Evolutionary conservation across 2,888 invertebrate genomes (phyloP), one percentile per base, ranked within the genome.

Genomic region (Odontocerum albicorne): DNA sequence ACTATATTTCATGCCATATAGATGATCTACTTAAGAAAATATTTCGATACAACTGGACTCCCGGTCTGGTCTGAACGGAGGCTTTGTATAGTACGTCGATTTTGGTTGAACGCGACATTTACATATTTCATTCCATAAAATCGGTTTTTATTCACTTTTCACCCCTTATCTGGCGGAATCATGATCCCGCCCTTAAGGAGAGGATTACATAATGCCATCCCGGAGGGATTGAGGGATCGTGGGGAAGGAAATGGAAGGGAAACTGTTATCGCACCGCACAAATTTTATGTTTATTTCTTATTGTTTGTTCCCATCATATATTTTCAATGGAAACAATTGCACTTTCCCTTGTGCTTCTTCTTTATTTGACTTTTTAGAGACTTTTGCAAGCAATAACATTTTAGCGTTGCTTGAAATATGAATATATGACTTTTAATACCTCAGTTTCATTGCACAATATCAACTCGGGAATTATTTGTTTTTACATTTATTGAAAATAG

Each of bases 131-230:
- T 36, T 33, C 31, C 13, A 12, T 36, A 22, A 35, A 42, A 54
- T 54, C 27, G 49, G 31, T 49, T 46, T 36, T 49, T 49, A 49
- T 50, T 50, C 50, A 42, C 42, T 50, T 27, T 55, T 43, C 54
- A 32, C 33, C 54, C 49, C 49, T 55, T 49, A 49, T 43, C 42
- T 43, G 33, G 13, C 21, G 32, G 46, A 53, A 46, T 53, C 53
- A 43, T 53, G 53, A 36, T 36, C 33, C 35, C 32, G 31, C 43
- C 36, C 44, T 36, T 49, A 49, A 55, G 49, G 42, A 49, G 54
- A 39, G 51, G 55, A 56, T 56, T 56, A 56, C 50, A 45, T 56
- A 56, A 56, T 56, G 27, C 38, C 46, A 27, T 50, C 55, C 50
- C 45, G 32, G 27, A 13, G 46, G 55, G 46, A 43, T 33, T 17